Base-by-base conservation (phyloP, 2,888 invertebrate species). In the Dorcus hopei region DNA sequence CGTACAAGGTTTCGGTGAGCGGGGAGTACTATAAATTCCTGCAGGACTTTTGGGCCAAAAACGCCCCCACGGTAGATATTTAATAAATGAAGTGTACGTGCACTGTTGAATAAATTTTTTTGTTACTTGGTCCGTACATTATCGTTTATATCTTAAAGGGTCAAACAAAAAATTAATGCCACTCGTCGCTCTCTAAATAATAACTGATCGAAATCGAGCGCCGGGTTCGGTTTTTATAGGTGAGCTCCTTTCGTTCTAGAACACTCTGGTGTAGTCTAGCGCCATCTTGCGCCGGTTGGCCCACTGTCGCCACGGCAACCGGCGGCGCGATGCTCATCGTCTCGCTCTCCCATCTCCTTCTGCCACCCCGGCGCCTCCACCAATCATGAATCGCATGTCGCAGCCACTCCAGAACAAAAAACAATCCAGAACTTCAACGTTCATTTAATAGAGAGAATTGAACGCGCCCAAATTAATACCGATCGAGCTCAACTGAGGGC, bases 1-100 rank as follows among this genome's bases (percentile, higher is more conserved):
- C 98, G 0, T 99, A 97, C 71, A 99, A 98, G 85, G 97, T 92
- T 61, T 87, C 97, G 7, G 95, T 99, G 6, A 95, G 95, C 70
- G 94, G 94, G 78, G 86, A 89, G 69, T 83, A 99, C 57, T 98
- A 97, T 81, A 89, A 85, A 69, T 99, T 95, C 77, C 93, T 98
- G 68, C 97, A 99, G 75, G 90, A 92, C 71, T 81, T 98, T 76
- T 98, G 98, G 98, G 86, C 98, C 39, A 89, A 94, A 75, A 96
- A 95, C 80, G 97, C 97, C 39, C 98, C 98, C 0, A 97, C 99
- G 69, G 97, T 97, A 45, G 97, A 97, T 79, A 49, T 53, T 40
- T 38, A 33, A 14, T 47, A 38, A 40, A 8, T 51, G 7, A n/a
- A 8, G 23, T 38, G 38, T 14, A 2, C 9, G 38, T 14, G 1